Conservation (phyloP, 2,888 invertebrate genomes). For the Cetonia aurata region DNA sequence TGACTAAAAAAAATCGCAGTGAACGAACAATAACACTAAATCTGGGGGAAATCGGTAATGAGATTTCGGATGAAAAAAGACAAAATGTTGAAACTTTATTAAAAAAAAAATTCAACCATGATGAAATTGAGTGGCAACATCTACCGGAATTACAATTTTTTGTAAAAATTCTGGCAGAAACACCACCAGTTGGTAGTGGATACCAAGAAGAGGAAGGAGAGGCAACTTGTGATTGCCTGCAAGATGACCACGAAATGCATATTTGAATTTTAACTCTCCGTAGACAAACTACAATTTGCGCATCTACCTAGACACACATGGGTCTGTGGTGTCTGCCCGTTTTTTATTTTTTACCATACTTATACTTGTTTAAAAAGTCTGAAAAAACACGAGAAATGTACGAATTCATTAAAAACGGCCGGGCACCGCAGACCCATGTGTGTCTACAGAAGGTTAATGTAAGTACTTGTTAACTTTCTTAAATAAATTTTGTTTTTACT, state of each 20-base stretch:
- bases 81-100: slow-evolving; percentile 33
- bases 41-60: slow-evolving; percentile 22
- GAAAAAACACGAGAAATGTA: too few species aligned
- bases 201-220: not conserved
- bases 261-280: slow-evolving; percentile 8
- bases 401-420: too few species aligned
- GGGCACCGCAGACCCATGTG: too few species aligned
- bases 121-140: slow-evolving; percentile 36
- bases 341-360: too few species aligned
- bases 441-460: too few species aligned
- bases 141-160: slow-evolving; percentile 35
- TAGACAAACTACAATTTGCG: too few species aligned
- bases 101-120: slow-evolving; percentile 30
- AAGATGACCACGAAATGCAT: slow-evolving; percentile 13
- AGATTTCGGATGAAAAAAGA: slow-evolving; percentile 30
- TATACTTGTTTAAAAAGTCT: too few species aligned
- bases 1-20: slow-evolving; percentile 19
- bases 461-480: too few species aligned
- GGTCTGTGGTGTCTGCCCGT: too few species aligned
- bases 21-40: slow-evolving; percentile 17
- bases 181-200: not conserved
- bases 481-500: too few species aligned
- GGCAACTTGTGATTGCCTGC: slow-evolving; percentile 19
- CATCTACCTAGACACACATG: too few species aligned
- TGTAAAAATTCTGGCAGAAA: slow-evolving; percentile 14